A percentile compares a stretch with the other conserved stretches of the same genome.
Conservation (phyloP, 2,113 vertebrate genomes). For the Salvelinus namaycush region DNA sequence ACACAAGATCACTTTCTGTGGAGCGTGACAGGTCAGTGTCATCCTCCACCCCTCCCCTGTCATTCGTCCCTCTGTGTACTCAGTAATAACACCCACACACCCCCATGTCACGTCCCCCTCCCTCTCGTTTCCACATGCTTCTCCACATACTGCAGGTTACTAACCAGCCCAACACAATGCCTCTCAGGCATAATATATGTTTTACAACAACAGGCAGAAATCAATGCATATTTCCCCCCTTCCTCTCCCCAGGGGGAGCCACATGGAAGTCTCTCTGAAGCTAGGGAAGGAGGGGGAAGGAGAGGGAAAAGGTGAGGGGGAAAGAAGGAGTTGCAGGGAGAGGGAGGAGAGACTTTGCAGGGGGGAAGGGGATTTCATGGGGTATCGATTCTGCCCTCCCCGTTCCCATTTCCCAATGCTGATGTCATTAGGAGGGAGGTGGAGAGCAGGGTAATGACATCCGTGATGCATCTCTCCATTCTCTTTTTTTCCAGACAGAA, state of each 20-base stretch:
- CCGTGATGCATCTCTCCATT: background rate
- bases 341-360: background rate
- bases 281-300: background rate
- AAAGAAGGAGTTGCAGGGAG: background rate
- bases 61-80: background rate
- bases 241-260: background rate
- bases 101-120: background rate
- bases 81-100: constrained; percentile 44
- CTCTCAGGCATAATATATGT: background rate
- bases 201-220: background rate
- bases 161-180: background rate
- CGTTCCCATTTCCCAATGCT: background rate
- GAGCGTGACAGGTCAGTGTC: background rate
- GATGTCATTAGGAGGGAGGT: background rate
- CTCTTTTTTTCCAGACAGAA: background rate
- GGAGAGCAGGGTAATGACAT: background rate
- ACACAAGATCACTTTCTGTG: constrained; percentile 22
- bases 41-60: background rate
- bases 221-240: background rate
- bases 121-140: background rate
- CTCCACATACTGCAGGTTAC: background rate
- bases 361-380: background rate
- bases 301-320: background rate
- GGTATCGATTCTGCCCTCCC: background rate
- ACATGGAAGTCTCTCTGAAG: background rate